Conservation (phyloP, 2,113 vertebrate genomes). For the Telmatochromis sp. region DNA sequence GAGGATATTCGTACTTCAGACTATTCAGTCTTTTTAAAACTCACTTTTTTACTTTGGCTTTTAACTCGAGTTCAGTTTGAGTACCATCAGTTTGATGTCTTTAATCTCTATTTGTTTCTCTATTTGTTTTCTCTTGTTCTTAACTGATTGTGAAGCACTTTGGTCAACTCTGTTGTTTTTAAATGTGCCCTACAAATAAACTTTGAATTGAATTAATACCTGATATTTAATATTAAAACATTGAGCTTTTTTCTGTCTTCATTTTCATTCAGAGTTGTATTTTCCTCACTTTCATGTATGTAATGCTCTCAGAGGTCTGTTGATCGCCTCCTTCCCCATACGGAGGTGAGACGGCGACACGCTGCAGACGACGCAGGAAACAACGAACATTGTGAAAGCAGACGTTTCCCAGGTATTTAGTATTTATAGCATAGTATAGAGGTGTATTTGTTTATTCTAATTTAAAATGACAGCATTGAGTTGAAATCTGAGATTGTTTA, state of each 20-base stretch:
- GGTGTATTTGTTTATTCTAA: not conserved
- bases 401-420: not conserved
- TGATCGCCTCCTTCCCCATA: not conserved
- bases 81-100: accelerated
- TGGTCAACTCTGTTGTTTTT: not conserved
- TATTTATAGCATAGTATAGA: not conserved
- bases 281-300: not conserved
- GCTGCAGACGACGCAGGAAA: not conserved
- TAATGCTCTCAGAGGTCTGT: not conserved
- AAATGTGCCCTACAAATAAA: not conserved
- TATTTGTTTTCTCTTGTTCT: not conserved
- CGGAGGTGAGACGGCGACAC: not conserved
- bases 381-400: accelerated
- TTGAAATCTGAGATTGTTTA: not conserved
- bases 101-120: not conserved
- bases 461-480: not conserved
- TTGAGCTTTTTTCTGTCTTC: not conserved
- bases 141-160: not conserved
- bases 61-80: not conserved
- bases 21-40: not conserved
- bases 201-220: not conserved
- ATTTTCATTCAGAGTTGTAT: not conserved
- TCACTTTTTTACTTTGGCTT: not conserved
- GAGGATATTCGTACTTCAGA: not conserved
- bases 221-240: not conserved